Evolutionary conservation across 2,888 invertebrate genomes (phyloP).

Genomic region (Cephus runcator): DNA sequence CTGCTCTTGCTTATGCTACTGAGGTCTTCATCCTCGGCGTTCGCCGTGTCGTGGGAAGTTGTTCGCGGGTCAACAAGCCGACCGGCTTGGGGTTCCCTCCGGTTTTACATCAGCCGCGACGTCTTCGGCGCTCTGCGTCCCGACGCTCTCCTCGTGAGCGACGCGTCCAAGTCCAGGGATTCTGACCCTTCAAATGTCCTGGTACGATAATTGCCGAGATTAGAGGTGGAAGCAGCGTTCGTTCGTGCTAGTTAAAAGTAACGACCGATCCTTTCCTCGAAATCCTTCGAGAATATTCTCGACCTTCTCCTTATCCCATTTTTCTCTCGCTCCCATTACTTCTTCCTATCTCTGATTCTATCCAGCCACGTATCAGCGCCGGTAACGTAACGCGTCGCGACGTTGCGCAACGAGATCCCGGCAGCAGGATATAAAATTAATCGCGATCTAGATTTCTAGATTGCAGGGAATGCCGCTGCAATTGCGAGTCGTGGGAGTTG

Average conservation of each 20-base stretch:
- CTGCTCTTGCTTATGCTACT: conserved; percentile 9
- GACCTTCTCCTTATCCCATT: neutral
- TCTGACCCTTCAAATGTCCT: neutral
- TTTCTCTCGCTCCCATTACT: neutral
- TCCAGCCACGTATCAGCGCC: neutral
- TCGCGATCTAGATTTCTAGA: conserved; percentile 64
- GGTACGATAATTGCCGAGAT: conserved; percentile 59
- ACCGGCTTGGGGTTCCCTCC: conserved; percentile 36
- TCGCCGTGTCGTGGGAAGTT: conserved; percentile 58
- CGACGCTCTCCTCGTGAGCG: neutral
- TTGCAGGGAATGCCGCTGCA: conserved; percentile 60
- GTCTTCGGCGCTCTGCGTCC: conserved; percentile 28
- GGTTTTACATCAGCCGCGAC: conserved; percentile 27
- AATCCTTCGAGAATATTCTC: neutral
- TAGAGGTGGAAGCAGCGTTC: conserved; percentile 38
- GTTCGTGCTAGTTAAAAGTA: conserved; percentile 49
- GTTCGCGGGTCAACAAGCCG: conserved; percentile 53
- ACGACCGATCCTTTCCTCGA: conserved; percentile 26
- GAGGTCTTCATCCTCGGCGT: conserved; percentile 23
- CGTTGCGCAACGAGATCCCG: conserved; percentile 2
- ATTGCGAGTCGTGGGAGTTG: conserved; percentile 61
- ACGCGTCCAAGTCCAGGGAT: neutral
- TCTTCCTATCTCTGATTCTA: neutral
- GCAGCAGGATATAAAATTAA: conserved; percentile 62
- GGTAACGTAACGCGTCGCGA: neutral